Percentiles rank a stretch among this genome's conserved stretches.
Evolutionary conservation across 2,113 vertebrate species (phyloP).

Genomic region (Entelurus aequoreus): DNA sequence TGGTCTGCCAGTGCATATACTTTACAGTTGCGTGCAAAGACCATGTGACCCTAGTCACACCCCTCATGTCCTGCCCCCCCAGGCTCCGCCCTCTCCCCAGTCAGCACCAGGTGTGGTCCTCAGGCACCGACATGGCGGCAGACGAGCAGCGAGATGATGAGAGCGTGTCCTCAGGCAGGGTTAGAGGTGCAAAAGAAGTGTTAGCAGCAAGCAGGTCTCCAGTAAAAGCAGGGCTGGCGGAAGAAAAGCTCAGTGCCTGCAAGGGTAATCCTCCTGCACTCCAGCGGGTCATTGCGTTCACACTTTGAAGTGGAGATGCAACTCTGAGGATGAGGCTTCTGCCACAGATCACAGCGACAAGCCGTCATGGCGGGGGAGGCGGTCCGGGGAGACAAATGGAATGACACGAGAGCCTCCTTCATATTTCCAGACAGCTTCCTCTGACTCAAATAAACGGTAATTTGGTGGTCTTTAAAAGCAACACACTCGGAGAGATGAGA

Average conservation of each 20-base stretch:
- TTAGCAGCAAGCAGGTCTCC: constrained; percentile 50
- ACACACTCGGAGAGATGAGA: no score
- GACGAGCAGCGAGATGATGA: constrained; percentile 44
- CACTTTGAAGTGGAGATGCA: constrained; percentile 52
- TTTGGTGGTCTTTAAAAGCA: no score
- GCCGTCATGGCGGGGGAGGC: constrained; percentile 32
- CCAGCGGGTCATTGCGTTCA: constrained; percentile 39
- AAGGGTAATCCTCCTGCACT: constrained; percentile 24
- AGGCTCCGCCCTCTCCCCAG: background rate
- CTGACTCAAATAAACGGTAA: no score
- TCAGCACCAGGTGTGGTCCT: constrained; percentile 9
- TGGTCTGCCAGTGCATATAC: no score
- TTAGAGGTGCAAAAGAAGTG: constrained; percentile 43
- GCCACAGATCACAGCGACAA: constrained; percentile 46
- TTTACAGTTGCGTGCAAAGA: no score
- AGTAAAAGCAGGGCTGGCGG: background rate
- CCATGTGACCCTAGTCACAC: background rate
- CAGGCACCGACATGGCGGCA: background rate
- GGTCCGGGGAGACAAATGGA: constrained; percentile 40
- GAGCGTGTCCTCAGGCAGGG: constrained; percentile 38
- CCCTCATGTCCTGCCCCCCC: no score
- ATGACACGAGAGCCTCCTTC: constrained; percentile 24
- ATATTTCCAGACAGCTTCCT: background rate
- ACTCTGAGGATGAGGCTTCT: constrained; percentile 43
- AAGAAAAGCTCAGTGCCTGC: background rate